Conservation (phyloP, 2,888 invertebrate genomes). For the Galerucella pusilla region DNA sequence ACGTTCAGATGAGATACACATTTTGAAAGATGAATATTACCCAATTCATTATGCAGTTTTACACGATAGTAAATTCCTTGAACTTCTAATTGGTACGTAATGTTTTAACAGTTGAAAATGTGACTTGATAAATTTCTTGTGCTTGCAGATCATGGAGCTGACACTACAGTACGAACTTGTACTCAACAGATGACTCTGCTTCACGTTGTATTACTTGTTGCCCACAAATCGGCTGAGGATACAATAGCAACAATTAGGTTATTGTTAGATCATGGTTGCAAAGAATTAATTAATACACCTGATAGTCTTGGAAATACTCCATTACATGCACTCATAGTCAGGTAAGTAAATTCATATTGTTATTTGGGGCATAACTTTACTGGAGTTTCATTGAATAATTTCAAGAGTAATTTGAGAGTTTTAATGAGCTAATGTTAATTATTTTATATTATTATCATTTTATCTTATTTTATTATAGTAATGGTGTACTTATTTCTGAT, state of each 20-base stretch:
- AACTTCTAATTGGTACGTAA: conserved; percentile 70
- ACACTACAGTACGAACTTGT: conserved; percentile 75
- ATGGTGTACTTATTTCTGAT: too few species aligned
- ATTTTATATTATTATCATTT: too few species aligned
- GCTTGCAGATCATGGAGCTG: conserved; percentile 67
- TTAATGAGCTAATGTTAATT: too few species aligned
- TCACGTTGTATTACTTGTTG: conserved; percentile 76
- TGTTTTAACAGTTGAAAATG: conserved; percentile 19
- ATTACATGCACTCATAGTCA: conserved; percentile 74
- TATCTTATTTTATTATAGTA: too few species aligned
- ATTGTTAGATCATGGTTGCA: conserved; percentile 77
- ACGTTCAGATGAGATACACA: conserved; percentile 76
- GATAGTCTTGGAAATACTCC: conserved; percentile 81
- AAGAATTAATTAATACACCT: conserved; percentile 77
- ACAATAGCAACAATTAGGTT: conserved; percentile 76
- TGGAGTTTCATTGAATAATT: too few species aligned
- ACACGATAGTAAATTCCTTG: conserved; percentile 77
- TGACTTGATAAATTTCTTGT: background rate
- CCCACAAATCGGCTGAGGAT: conserved; percentile 77
- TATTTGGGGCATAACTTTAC: too few species aligned
- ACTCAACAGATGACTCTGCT: conserved; percentile 78
- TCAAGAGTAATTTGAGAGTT: too few species aligned
- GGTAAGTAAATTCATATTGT: conserved; percentile 56
- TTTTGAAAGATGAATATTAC: conserved; percentile 79
- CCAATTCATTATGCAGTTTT: conserved; percentile 82